These are phyloP conservation scores for Isotomurus palustris DNA, from an alignment of 2,888 invertebrate species.

Conservation along the genomic window DNA sequence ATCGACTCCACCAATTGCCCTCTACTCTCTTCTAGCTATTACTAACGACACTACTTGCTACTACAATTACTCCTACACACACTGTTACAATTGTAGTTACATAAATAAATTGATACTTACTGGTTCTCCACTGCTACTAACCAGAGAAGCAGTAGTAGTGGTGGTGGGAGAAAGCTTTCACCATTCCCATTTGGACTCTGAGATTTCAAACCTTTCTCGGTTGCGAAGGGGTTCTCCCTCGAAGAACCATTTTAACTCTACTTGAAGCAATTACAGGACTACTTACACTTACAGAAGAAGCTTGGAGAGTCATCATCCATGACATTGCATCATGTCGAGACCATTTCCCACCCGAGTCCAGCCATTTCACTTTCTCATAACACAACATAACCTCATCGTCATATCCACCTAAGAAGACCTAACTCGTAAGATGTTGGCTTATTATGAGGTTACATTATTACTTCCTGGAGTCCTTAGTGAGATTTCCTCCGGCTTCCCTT, in stretches of 20 bases:
- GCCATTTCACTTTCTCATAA: constrained; percentile 21
- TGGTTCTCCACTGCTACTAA: no score
- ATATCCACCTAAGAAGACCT: background rate
- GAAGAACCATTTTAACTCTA: constrained; percentile 44
- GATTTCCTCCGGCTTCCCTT: no score
- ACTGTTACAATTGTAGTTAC: no score
- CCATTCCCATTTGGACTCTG: no score
- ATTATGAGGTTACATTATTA: constrained; percentile 30
- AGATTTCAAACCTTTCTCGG: no score
- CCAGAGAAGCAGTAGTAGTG: no score
- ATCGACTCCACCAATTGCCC: constrained; percentile 40
- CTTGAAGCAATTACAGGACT: constrained; percentile 46
- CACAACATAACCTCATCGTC: constrained; percentile 30
- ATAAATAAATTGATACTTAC: no score
- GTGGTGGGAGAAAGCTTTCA: no score
- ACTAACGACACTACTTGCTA: no score
- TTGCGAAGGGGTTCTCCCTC: no score
- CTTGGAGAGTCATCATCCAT: no score
- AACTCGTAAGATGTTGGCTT: constrained; percentile 21
- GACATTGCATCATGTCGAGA: background rate
- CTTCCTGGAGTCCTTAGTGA: constrained; percentile 18
- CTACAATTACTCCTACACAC: no score
- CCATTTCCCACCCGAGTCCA: constrained; percentile 10
- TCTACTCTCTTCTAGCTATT: background rate
- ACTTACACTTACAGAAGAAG: constrained; percentile 38